Conservation (phyloP, 92 coral and sea anemone genomes). For the Desmophyllum pertusum region DNA sequence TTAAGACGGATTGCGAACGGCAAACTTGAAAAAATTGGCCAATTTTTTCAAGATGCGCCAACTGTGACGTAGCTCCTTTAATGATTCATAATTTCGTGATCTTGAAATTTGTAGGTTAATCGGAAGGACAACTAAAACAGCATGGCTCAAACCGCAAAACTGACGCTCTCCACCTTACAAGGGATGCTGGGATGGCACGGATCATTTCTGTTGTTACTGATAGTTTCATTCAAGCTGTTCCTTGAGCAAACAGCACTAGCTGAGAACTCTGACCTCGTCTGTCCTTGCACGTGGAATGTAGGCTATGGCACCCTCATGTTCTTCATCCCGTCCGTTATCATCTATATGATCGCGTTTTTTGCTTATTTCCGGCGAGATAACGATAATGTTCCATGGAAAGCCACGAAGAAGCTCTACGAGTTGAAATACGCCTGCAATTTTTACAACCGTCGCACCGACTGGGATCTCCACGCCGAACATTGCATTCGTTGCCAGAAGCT, state of each 20-base stretch:
- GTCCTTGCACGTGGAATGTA: slow-evolving; percentile 53
- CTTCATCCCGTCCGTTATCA: slow-evolving; percentile 32
- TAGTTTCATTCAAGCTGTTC: slow-evolving; percentile 40
- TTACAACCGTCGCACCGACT: slow-evolving; percentile 1
- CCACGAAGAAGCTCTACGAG: slow-evolving; percentile 9
- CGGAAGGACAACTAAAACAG: not conserved
- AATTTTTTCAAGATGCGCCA: too few relatives aligned
- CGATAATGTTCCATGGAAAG: slow-evolving; percentile 55
- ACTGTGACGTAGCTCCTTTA: too few relatives aligned
- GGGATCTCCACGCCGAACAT: slow-evolving; percentile 30
- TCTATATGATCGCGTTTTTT: slow-evolving; percentile 43
- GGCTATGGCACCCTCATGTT: slow-evolving; percentile 55
- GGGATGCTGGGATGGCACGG: slow-evolving; percentile 67
- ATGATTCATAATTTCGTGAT: not conserved
- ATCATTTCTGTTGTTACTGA: slow-evolving; percentile 30
- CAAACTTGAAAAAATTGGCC: too few relatives aligned
- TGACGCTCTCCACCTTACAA: slow-evolving; percentile 26
- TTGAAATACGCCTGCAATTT: slow-evolving; percentile 16
- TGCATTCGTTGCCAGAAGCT: slow-evolving; percentile 8
- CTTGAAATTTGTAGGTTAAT: not conserved
- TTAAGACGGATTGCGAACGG: too few relatives aligned
- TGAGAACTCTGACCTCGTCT: not conserved
- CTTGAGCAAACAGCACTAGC: not conserved
- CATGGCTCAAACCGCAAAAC: slow-evolving; percentile 36
- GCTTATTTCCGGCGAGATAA: slow-evolving; percentile 51